phyloP scores from a whole-genome alignment of 2,113 vertebrate genomes.

The Pluvianellus socialis region DNA sequence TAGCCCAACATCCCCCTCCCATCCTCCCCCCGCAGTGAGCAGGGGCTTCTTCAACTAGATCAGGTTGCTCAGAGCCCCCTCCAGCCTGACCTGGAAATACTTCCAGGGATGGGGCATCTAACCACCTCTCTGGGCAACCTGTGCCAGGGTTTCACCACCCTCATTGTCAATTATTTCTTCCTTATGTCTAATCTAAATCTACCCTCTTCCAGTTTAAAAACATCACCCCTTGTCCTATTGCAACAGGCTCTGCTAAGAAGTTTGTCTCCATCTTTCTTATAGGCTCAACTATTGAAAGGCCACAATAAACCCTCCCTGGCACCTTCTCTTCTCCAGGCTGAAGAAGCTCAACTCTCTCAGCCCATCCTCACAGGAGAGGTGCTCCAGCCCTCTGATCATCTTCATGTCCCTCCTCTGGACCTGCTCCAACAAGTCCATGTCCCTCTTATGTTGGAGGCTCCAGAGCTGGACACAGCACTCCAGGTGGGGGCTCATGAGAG shows the following conservation, averaged over 20 bases:
- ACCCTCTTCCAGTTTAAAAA: background rate
- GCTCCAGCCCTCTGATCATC: background rate
- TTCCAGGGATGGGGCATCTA: background rate
- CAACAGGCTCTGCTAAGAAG: background rate
- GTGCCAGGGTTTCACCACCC: background rate
- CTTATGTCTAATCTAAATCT: background rate
- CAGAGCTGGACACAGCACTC: background rate
- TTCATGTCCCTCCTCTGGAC: background rate
- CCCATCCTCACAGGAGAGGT: background rate
- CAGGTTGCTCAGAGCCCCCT: background rate
- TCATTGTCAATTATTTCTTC: background rate
- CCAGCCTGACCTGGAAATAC: background rate
- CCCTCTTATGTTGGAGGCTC: background rate
- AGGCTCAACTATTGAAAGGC: background rate
- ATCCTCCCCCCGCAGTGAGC: background rate
- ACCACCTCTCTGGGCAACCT: background rate
- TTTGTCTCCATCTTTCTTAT: background rate
- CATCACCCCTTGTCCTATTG: fast-evolving
- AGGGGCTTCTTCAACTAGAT: background rate
- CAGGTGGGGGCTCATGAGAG: background rate
- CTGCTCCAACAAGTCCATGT: background rate
- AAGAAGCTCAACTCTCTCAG: background rate
- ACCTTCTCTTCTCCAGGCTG: background rate
- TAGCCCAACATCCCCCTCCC: background rate
- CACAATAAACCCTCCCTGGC: background rate